Base-by-base conservation (phyloP, 1,140 invertebrate genomes). In the Pogonomyrmex barbatus region DNA sequence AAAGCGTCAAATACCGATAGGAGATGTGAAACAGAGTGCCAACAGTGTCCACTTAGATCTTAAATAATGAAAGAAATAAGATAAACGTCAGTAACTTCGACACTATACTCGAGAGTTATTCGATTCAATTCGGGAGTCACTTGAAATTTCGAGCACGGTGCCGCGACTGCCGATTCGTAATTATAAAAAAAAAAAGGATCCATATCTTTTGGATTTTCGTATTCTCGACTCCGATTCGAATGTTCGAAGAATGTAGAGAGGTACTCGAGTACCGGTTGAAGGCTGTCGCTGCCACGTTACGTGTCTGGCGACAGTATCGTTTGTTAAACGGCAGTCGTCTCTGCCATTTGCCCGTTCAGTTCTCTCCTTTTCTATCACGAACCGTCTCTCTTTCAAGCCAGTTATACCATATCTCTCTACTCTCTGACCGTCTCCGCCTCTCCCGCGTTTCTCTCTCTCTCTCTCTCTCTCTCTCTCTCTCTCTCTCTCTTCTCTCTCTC, bases 281-380 rank as follows among this genome's bases (percentile, higher is more conserved):
- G 47, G 50, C 62, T 62, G 47, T 79, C 36, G 14, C 24, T 24
- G 24, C 24, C 17, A 39, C 24, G 9, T 9, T 77, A 50, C 62
- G 62, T 24, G 24, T 24, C 62, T 67, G 62, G 62, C 62, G 77
- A 68, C 85, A 81, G 82, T 77, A 70, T 70, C 70, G 86, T 58
- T 88, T 87, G 82, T 89, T 85, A 88, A 88, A 89, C 73, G 62
- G 5, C 50, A 65, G 42, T 67, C 24, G 73, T 47, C 65, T 58
- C 58, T 67, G 50, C 10, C 71, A 73, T 63, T 71, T 39, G 45
- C 58, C 58, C 75, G 67, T 68, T 56, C 24, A 14, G 10, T 24
- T 54, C 39, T 12, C 33, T 39, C n/a, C 67, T 33, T 47, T 47
- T 10, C 36, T 81, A 1, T 0, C n/a, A 12, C 39, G 6, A 24